Percentiles rank a stretch among this genome's conserved stretches.
Evolutionary conservation across 2,797 vertebrate species (phyloP).

Genomic region (Molossus molossus): DNA sequence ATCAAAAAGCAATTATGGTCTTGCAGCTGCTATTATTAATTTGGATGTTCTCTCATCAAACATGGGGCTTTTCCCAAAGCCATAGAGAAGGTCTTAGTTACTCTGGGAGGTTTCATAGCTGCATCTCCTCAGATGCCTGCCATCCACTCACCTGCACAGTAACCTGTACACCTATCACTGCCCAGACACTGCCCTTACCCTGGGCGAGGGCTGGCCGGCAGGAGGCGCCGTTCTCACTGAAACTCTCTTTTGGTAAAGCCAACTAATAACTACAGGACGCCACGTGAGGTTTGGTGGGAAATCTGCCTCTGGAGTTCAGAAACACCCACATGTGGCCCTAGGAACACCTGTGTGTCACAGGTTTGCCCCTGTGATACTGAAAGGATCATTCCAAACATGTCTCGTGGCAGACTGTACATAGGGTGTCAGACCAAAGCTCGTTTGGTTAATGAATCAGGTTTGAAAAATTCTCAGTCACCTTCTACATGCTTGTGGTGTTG

Average conservation of each 20-base stretch:
- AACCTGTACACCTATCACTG: not conserved
- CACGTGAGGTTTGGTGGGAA: not conserved
- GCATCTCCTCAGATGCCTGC: not conserved
- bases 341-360: conserved; percentile 26
- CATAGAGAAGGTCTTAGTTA: not conserved
- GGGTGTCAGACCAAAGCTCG: not conserved
- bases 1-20: not conserved
- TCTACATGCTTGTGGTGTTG: conserved; percentile 8
- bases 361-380: not conserved
- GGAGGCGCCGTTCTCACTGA: not conserved
- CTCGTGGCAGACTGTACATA: not conserved
- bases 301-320: conserved; percentile 24
- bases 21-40: not conserved
- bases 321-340: not conserved
- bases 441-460: not conserved
- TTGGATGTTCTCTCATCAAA: not conserved
- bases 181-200: not conserved
- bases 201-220: fast-evolving
- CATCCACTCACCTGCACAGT: not conserved
- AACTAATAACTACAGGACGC: not conserved
- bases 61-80: not conserved
- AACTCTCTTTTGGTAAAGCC: not conserved
- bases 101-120: not conserved
- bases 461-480: not conserved
- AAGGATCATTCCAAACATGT: not conserved